These are phyloP conservation scores for Altica lythri DNA, from an alignment of 2,888 invertebrate genomes.

Conservation along the genomic window DNA sequence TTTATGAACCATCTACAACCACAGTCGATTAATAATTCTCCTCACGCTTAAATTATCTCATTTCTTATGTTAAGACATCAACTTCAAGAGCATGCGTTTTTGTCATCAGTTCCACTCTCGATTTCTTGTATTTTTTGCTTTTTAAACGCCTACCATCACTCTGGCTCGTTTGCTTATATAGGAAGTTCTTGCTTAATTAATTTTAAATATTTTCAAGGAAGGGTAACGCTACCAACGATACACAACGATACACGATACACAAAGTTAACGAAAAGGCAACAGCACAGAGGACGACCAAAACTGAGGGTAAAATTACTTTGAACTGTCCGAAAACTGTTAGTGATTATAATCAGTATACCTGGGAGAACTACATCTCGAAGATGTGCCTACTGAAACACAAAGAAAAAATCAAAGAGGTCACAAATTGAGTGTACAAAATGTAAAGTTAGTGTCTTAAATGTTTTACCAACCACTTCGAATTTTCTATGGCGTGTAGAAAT, in stretches of 20 bases:
- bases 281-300: slow-evolving; percentile 1
- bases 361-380: too few relatives aligned
- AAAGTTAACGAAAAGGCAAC: too few relatives aligned
- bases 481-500: too few relatives aligned
- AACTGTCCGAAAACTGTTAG: slow-evolving; percentile 2
- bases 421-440: too few relatives aligned
- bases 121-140: slow-evolving; percentile 15
- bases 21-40: slow-evolving; percentile 41
- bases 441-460: too few relatives aligned
- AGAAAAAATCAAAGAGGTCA: too few relatives aligned
- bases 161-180: neutral
- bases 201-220: slow-evolving; percentile 5
- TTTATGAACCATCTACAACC: slow-evolving; percentile 40
- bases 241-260: too few relatives aligned
- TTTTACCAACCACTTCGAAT: too few relatives aligned
- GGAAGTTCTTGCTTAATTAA: slow-evolving; percentile 19
- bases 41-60: slow-evolving; percentile 42
- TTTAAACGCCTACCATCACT: slow-evolving; percentile 3
- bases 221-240: too few relatives aligned
- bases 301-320: neutral
- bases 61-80: slow-evolving; percentile 43
- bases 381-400: too few relatives aligned
- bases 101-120: slow-evolving; percentile 22
- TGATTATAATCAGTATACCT: too few relatives aligned
- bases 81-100: slow-evolving; percentile 30